Conservation (phyloP, 1,140 invertebrate species). For the Brachionus rubens region DNA sequence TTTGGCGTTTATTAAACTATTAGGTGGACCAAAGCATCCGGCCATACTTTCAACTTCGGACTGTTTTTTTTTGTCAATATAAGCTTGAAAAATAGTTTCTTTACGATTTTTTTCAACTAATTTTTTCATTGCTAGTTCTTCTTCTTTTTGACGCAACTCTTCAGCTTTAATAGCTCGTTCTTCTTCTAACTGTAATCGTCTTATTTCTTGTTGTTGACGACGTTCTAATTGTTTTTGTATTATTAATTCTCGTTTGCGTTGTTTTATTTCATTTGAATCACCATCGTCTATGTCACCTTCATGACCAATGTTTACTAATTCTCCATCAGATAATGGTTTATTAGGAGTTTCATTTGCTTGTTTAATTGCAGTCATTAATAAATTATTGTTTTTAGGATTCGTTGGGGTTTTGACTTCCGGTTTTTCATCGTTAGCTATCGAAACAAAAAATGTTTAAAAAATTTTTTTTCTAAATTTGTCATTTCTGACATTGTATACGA, state of each 20-base stretch:
- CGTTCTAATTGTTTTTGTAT: constrained; percentile 20
- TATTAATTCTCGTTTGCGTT: constrained; percentile 41
- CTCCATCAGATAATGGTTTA: not conserved
- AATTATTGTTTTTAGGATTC: constrained; percentile 8
- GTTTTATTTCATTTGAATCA: constrained; percentile 4
- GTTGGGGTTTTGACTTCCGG: not conserved
- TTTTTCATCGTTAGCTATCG: constrained; percentile 44
- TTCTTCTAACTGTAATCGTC: constrained; percentile 16
- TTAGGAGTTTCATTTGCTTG: not conserved
- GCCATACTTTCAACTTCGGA: constrained; percentile 12
- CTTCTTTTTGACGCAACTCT: constrained; percentile 37
- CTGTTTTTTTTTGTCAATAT: constrained; percentile 45
- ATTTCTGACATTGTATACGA: too few species aligned
- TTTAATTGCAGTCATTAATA: constrained; percentile 36
- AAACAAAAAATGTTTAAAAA: constrained; percentile 4
- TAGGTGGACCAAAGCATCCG: not conserved
- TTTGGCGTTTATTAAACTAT: constrained; percentile 36
- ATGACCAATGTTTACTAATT: not conserved
- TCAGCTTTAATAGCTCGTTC: constrained; percentile 26
- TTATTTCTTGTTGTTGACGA: constrained; percentile 37
- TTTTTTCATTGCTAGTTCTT: constrained; percentile 29
- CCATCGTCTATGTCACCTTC: constrained; percentile 1
- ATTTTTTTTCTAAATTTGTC: not conserved
- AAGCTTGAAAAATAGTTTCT: constrained; percentile 45
- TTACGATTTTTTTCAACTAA: constrained; percentile 37